Evolutionary conservation across 2,797 vertebrate species (phyloP), one percentile per base, ranked within the genome.

Genomic region (Trematomus bernacchii): DNA sequence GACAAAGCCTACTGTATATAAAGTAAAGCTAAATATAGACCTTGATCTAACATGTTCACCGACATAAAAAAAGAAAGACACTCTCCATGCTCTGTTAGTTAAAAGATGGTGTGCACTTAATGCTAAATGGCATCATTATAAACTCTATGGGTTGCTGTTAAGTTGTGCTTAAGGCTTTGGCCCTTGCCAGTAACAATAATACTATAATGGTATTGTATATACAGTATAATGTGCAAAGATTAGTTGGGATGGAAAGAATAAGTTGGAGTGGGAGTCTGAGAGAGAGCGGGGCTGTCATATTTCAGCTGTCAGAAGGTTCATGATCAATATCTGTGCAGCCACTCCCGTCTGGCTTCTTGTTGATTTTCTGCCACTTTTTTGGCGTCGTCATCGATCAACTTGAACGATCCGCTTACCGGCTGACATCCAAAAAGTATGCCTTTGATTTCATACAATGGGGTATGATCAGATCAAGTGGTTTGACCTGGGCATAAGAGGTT

Each of bases 311-410:
- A 71, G 65, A 40, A 52, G 46, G 21, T 74, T 79, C 68, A 51
- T 66, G 81, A 90, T 91, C 87, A 72, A 86, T 90, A 90, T 73
- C 71, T 66, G 66, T 71, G 69, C 80, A 75, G 85, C 67, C 66
- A 18, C 55, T 86, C 76, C 71, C 1, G 18, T 83, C 67, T 71
- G 60, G 83, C 76, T 67, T 80, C 74, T 76, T 69, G 76, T 84
- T 77, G 84, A 89, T 88, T 90, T 89, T 82, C 77, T 82, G 79
- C 66, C 1, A 2, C 73, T 50, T 64, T 37, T 57, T 72, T 71
- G 61, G 55, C 47, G 3, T 71, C 4, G 16, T 37, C 82, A 80
- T 92, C 12, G 4, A 85, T 91, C 85, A 90, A 6, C 46, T 2
- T 72, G 71, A 91, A 76, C 8, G 21, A 82, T 67, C 5, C 51